A percentile compares a stretch with the other conserved stretches of the same genome.
Evolutionary conservation across 2,888 invertebrate genomes (phyloP).

Genomic region (Chromoteleia sp.): DNA sequence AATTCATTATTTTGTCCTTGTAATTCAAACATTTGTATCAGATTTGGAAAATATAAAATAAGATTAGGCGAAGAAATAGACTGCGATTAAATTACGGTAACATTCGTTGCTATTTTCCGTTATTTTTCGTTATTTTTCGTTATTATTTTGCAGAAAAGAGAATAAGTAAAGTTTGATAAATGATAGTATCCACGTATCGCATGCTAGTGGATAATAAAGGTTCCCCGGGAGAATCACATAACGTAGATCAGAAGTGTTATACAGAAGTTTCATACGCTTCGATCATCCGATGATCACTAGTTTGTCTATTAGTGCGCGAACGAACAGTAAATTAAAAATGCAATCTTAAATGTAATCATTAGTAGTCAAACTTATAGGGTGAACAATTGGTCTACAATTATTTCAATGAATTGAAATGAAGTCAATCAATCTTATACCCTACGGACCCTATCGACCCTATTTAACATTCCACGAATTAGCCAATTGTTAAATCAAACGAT

Average conservation of each 20-base stretch:
- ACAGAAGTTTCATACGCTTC: conserved; percentile 38
- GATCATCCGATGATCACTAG: conserved; percentile 53
- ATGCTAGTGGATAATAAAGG: conserved; percentile 67
- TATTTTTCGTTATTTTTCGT: too few species aligned
- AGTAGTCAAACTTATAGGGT: neutral
- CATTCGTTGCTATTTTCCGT: too few species aligned
- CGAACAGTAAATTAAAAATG: conserved; percentile 20
- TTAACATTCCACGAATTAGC: neutral
- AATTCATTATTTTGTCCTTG: too few species aligned
- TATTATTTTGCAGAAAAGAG: neutral
- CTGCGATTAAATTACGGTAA: too few species aligned
- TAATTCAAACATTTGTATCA: too few species aligned
- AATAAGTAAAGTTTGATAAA: conserved; percentile 69
- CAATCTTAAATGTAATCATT: conserved; percentile 43
- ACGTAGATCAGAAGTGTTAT: conserved; percentile 37
- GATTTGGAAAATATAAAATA: too few species aligned
- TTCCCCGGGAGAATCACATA: conserved; percentile 26
- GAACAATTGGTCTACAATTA: neutral
- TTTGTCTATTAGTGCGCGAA: conserved; percentile 55
- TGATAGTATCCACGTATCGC: conserved; percentile 67
- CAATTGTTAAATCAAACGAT: too few species aligned
- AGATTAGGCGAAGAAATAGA: too few species aligned
- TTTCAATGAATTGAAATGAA: neutral
- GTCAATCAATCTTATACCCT: neutral
- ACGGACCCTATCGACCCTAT: too few species aligned